Evolutionary conservation across 2,888 invertebrate species (phyloP).

Genomic region (Acanthopleura granulata): DNA sequence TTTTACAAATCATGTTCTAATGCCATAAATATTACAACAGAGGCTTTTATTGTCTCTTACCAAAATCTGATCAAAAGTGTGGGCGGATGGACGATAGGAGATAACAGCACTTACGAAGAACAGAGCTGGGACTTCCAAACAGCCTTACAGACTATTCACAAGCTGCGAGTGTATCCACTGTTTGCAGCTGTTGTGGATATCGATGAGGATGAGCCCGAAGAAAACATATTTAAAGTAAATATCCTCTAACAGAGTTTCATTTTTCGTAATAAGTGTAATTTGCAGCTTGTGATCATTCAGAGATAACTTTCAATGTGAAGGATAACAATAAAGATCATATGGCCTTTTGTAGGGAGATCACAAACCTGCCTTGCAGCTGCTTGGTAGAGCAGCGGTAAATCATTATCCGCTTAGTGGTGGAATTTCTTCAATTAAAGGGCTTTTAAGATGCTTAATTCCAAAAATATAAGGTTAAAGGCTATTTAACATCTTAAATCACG

Average conservation of each 20-base stretch:
- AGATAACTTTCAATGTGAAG: too few species aligned
- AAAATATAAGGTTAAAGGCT: too few species aligned
- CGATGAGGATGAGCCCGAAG: slow-evolving; percentile 49
- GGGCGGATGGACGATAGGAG: slow-evolving; percentile 37
- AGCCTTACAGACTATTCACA: slow-evolving; percentile 46
- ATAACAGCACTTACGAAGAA: not conserved
- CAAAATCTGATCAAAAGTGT: slow-evolving; percentile 36
- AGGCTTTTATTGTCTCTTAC: slow-evolving; percentile 37
- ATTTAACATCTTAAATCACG: too few species aligned
- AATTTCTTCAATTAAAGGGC: too few species aligned
- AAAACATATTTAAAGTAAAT: slow-evolving; percentile 53
- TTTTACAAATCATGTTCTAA: slow-evolving; percentile 56
- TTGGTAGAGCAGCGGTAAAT: too few species aligned
- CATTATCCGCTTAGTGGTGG: too few species aligned
- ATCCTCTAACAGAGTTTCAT: not conserved
- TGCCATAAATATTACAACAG: slow-evolving; percentile 29
- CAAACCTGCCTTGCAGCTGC: too few species aligned
- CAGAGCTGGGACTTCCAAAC: slow-evolving; percentile 32
- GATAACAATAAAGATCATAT: too few species aligned
- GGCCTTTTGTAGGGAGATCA: too few species aligned
- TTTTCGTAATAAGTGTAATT: too few species aligned
- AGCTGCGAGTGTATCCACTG: slow-evolving; percentile 52
- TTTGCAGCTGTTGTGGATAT: slow-evolving; percentile 52
- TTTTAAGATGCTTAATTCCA: too few species aligned
- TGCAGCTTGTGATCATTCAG: too few species aligned